Evolutionary conservation across 2,888 invertebrate genomes (phyloP).

Genomic region (Alentia gelatinosa): DNA sequence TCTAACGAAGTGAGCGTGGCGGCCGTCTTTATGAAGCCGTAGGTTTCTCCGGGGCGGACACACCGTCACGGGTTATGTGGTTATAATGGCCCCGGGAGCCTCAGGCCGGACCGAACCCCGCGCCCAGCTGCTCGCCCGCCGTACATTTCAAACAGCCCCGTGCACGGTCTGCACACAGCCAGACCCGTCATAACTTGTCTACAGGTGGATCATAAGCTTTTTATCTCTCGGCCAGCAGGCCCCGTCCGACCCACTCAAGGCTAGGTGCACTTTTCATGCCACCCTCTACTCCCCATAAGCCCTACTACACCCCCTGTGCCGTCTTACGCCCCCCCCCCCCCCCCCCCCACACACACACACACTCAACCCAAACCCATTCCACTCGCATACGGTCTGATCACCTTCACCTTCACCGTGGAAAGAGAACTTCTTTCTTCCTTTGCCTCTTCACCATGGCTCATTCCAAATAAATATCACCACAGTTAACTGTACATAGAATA

Average conservation of each 20-base stretch:
- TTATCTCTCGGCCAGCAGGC: conserved; percentile 19
- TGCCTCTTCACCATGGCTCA: background rate
- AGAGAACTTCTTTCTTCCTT: background rate
- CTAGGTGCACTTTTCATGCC: conserved; percentile 28
- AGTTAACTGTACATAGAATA: no score
- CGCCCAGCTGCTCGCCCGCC: background rate
- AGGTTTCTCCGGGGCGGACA: conserved; percentile 22
- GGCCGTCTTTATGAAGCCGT: background rate
- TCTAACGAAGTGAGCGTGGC: conserved; percentile 9
- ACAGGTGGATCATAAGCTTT: conserved; percentile 42
- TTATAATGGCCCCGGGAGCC: background rate
- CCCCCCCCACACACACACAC: background rate
- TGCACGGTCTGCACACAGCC: background rate
- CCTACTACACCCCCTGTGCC: background rate
- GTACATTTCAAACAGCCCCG: background rate
- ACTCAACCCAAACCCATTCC: background rate
- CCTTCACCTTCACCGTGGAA: background rate
- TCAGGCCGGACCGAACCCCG: background rate
- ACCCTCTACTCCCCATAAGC: background rate
- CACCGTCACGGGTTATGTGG: background rate
- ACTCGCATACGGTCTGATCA: background rate
- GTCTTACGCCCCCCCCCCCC: background rate
- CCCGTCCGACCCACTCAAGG: background rate
- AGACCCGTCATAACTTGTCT: conserved; percentile 7
- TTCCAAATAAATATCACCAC: no score